Conservation (phyloP, 1,140 invertebrate species). For the Drosophila pallidifrons region DNA sequence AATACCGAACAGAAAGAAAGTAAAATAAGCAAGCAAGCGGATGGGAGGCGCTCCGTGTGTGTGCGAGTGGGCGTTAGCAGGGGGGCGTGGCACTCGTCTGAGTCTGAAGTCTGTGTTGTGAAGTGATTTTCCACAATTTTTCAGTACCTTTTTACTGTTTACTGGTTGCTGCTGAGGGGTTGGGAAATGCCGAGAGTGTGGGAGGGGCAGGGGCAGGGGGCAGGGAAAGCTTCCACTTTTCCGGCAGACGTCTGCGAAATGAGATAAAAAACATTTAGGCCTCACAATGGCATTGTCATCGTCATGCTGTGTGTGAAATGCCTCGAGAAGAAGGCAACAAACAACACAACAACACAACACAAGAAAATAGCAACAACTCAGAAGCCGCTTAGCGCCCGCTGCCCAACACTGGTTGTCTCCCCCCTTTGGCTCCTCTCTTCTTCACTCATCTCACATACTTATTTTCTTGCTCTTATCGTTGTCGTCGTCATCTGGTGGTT, state of each 20-base stretch:
- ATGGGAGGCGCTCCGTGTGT: background rate
- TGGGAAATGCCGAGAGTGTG: background rate
- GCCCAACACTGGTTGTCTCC: slow-evolving; percentile 22
- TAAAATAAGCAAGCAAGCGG: background rate
- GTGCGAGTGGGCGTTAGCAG: background rate
- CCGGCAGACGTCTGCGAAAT: slow-evolving; percentile 73
- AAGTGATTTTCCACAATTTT: slow-evolving; percentile 79
- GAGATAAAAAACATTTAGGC: slow-evolving; percentile 74
- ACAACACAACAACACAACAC: too few relatives aligned
- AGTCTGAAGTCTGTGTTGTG: slow-evolving; percentile 61
- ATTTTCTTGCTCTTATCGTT: background rate
- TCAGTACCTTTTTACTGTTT: slow-evolving; percentile 45
- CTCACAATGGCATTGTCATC: slow-evolving; percentile 60
- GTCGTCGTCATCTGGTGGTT: slow-evolving; percentile 39
- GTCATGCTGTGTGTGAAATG: slow-evolving; percentile 39
- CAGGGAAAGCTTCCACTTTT: slow-evolving; percentile 36
- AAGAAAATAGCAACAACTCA: slow-evolving; percentile 33
- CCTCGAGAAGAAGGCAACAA: slow-evolving; percentile 46
- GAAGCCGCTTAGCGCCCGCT: slow-evolving; percentile 53
- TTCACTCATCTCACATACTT: background rate
- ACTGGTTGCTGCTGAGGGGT: slow-evolving; percentile 4
- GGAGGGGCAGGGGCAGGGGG: too few relatives aligned
- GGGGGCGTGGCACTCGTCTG: background rate
- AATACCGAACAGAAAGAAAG: background rate
- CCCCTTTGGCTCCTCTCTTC: background rate